Evolutionary conservation across 64 coral and sea anemone genomes (phyloP), one percentile per base, ranked within the genome.

Genomic region (Montipora foliosa): DNA sequence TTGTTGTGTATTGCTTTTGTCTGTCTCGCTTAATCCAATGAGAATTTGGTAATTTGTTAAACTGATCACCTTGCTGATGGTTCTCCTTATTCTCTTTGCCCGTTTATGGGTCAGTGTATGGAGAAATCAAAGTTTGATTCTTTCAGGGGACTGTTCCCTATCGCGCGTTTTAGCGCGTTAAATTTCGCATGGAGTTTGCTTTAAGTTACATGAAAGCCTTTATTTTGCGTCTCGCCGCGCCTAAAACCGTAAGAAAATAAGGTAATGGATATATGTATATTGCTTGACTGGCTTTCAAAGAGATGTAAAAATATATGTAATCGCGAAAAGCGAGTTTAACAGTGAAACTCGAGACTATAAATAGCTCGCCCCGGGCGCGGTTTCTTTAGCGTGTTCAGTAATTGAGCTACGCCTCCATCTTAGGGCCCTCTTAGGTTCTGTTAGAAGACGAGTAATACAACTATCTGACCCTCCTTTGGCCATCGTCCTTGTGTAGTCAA

Each of bases 241-340:
- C 11, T 57, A 6, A 57, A 6, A 8, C 11, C 6, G 6, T 11
- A 57, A 57, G 53, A 11, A 57, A 57, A 57, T 19, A 19, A 50
- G 47, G 45, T 50, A 78, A 14, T 49, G 45, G 1, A 49, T 16
- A 48, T 49, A 14, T 78, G 60, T 78, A 44, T 14, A 8, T 11
- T 14, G 13, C 25, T 47, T 46, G 76, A 13, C 47, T 78, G 6
- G 76, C 44, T 49, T 19, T 19, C 45, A 48, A 49, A 50, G 46
- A 78, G 76, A 17, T 78, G 76, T 78, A 78, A 49, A 78, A 78
- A 78, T 78, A 71, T 7, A 6, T 71, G 68, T 71, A 77, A 47
- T 74, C 71, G 22, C n/a, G 21, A 74, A 74, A 74, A 6, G 71
- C 19, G 69, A 20, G 69, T 22, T 73, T 73, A 19, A n/a, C 6